phyloP scores from a whole-genome alignment of 1,140 invertebrate genomes.

The Cotesia typhae region DNA sequence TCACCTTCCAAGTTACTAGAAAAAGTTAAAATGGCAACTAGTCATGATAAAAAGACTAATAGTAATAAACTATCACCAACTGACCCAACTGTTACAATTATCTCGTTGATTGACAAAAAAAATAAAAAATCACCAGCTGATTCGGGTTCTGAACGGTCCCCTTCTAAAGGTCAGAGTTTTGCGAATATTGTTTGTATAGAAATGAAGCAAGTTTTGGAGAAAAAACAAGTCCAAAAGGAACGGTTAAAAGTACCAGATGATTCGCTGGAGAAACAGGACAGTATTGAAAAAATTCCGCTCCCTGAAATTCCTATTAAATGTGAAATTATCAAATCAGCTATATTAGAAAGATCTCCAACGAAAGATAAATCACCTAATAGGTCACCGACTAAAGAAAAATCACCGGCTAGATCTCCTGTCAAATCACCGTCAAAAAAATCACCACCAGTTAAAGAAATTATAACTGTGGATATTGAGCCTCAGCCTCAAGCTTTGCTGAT shows the following conservation, averaged over 20 bases:
- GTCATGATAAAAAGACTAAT: conserved; percentile 53
- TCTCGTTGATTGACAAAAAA: conserved; percentile 45
- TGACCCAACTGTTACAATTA: conserved; percentile 56
- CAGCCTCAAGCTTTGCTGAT: conserved; percentile 18
- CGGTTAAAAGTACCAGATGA: conserved; percentile 55
- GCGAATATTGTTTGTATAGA: conserved; percentile 57
- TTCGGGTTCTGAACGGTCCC: conserved; percentile 44
- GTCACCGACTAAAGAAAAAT: conserved; percentile 15
- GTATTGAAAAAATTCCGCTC: conserved; percentile 61
- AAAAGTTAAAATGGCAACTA: conserved; percentile 46
- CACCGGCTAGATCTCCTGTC: not conserved
- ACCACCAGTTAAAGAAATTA: conserved; percentile 35
- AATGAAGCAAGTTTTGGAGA: conserved; percentile 57
- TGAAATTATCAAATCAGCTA: conserved; percentile 31
- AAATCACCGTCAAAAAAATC: not conserved
- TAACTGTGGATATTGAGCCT: conserved; percentile 33
- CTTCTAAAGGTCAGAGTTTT: conserved; percentile 46
- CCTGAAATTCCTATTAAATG: conserved; percentile 56
- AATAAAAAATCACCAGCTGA: conserved; percentile 32
- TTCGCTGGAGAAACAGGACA: conserved; percentile 58
- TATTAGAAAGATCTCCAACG: conserved; percentile 17
- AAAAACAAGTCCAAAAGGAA: conserved; percentile 47
- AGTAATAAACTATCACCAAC: conserved; percentile 53
- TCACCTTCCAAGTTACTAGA: conserved; percentile 51
- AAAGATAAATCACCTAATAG: conserved; percentile 22